Percentiles rank a stretch among this genome's conserved stretches.
These are phyloP conservation scores for Vireo altiloquus DNA, from an alignment of 2,113 vertebrate species.

Conservation along the genomic window DNA sequence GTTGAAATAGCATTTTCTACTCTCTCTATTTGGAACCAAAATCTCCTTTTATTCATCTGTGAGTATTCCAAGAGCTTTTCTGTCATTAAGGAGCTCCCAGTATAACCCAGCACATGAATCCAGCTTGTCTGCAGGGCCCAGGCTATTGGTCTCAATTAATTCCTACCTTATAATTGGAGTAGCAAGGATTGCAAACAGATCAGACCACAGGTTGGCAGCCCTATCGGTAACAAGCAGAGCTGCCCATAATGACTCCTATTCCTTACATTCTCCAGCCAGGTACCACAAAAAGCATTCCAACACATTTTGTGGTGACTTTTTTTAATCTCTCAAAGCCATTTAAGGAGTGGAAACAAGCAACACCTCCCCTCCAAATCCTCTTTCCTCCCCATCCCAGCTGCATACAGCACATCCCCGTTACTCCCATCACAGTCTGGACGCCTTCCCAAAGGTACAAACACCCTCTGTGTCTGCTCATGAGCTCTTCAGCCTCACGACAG, in stretches of 20 bases:
- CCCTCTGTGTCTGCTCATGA: not conserved
- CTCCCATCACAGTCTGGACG: not conserved
- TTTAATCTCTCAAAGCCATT: not conserved
- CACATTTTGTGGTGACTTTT: not conserved
- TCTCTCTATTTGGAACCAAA: not conserved
- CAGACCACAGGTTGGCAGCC: not conserved
- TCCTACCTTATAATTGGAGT: not conserved
- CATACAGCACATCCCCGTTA: fast-evolving
- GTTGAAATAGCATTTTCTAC: not conserved
- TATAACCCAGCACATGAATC: not conserved
- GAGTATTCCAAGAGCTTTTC: not conserved
- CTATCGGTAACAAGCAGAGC: not conserved
- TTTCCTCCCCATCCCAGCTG: not conserved
- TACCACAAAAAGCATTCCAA: not conserved
- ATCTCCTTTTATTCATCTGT: not conserved
- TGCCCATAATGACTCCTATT: not conserved
- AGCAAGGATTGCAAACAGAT: not conserved
- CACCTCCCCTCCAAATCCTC: not conserved
- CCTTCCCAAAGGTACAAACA: not conserved
- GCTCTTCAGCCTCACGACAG: not conserved
- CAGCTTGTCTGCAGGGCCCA: not conserved
- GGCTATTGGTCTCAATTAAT: not conserved
- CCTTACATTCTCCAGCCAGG: not conserved
- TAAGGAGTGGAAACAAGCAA: not conserved
- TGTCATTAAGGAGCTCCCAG: not conserved